phyloP scores from a whole-genome alignment of 2,113 vertebrate genomes.

The Xiphophorus maculatus region DNA sequence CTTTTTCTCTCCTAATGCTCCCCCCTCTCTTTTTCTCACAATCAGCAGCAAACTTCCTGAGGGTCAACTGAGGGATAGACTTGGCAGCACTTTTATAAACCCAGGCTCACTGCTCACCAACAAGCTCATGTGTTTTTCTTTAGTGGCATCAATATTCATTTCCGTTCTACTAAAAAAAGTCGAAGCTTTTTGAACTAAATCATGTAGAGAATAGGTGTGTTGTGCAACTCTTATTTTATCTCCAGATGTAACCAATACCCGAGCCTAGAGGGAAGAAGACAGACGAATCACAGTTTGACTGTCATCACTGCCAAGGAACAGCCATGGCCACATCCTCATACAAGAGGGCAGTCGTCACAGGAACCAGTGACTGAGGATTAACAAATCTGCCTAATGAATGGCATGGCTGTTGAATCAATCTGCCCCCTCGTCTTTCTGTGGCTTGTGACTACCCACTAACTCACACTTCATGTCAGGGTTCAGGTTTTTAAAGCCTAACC shows the following conservation, averaged over 20 bases:
- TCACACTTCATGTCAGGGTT: conserved; percentile 62
- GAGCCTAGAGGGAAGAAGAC: conserved; percentile 29
- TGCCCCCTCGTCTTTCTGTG: conserved; percentile 36
- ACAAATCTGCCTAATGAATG: conserved; percentile 66
- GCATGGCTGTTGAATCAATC: conserved; percentile 47
- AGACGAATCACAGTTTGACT: conserved; percentile 47
- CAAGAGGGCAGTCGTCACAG: conserved; percentile 74
- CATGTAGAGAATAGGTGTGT: not conserved
- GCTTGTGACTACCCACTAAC: conserved; percentile 60
- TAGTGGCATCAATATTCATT: conserved; percentile 9
- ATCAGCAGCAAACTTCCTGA: conserved; percentile 72
- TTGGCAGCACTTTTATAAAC: conserved; percentile 53
- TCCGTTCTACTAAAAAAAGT: conserved; percentile 7
- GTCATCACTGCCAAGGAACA: conserved; percentile 84
- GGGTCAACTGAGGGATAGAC: conserved; percentile 53
- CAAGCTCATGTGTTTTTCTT: conserved; percentile 29
- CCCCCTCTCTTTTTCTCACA: conserved; percentile 34
- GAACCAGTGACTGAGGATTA: conserved; percentile 54
- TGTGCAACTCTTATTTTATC: not conserved
- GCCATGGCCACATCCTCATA: conserved; percentile 80
- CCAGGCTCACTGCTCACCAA: conserved; percentile 33
- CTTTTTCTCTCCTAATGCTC: conserved; percentile 30
- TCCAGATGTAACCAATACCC: conserved; percentile 28
- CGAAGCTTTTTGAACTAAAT: not conserved
- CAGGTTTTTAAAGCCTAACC: conserved; percentile 52